Base-by-base conservation (phyloP, 2,113 vertebrate genomes). In the Otocyon megalotis region DNA sequence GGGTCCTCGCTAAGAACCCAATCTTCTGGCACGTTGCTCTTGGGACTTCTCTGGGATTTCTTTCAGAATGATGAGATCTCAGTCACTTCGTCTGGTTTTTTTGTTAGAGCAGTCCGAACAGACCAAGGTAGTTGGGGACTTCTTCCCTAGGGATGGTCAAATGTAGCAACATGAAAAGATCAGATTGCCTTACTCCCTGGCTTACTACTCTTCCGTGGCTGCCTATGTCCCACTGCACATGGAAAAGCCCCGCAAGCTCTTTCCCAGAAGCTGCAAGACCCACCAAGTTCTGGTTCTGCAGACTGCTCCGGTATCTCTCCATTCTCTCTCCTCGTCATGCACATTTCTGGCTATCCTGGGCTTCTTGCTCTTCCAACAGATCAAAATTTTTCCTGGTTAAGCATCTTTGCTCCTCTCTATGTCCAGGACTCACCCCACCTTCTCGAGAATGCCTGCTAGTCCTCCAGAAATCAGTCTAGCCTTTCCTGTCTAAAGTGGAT, bases 381-480 rank as follows among this genome's bases (percentile, higher is more conserved):
- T 28, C 7, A 3, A 0, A 32, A 2, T 16, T 43, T 37, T 72
- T 48, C 35, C 30, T 19, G 3, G 11, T 12, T 63, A 11, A 16
- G 15, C 30, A 4, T 13, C 26, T 53, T 17, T 26, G 22, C 13
- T 26, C 13, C 8, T 67, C 10, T 10, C 16, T 56, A 4, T 2
- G 12, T 19, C 28, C 0, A 1, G 35, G 24, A 10, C 0, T 19
- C 22, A 4, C 10, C 19, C 15, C 19, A 4, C 32, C 14, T 71
- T 80, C 37, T 81, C 11, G 1, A 86, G 32, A n/a, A 8, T 7
- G 65, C 3, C 30, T 60, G 0, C 4, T 0, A 24, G 24, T 30
- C 17, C 71, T 58, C 71, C 12, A 37, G 24, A 43, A 28, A n/a
- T 54, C 82, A 2, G 37, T 7, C 5, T n/a, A 30, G 54, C 53